Percentiles rank a stretch among this genome's conserved stretches.
phyloP scores from a whole-genome alignment of 2,888 invertebrate genomes.

The Ctena decussata region DNA sequence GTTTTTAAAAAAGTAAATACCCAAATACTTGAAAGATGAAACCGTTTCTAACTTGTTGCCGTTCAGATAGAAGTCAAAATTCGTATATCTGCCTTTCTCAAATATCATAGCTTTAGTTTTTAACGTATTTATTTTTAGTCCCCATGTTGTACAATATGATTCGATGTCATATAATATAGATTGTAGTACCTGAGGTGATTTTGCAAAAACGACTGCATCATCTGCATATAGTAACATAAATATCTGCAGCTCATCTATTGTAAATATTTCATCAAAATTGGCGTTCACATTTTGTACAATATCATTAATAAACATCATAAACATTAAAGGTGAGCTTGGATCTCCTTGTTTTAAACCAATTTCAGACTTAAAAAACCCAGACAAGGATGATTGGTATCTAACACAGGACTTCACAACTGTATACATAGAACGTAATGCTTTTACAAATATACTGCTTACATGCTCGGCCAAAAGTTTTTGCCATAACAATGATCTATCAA shows the following conservation, averaged over 20 bases:
- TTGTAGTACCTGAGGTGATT: neutral
- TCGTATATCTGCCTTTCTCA: neutral
- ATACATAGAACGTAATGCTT: neutral
- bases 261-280: neutral
- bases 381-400: neutral
- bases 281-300: too few species aligned
- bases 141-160: neutral
- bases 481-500: neutral
- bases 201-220: neutral
- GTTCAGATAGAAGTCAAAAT: neutral
- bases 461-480: neutral
- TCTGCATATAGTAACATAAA: neutral
- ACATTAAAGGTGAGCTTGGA: neutral
- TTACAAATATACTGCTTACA: neutral
- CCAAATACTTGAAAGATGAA: too few species aligned
- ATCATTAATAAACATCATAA: neutral
- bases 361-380: neutral
- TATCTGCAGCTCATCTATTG: too few species aligned
- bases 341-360: neutral
- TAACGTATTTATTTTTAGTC: neutral
- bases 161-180: neutral
- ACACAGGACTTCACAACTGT: neutral
- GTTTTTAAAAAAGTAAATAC: too few species aligned
- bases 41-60: neutral
- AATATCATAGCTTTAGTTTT: neutral